Base-by-base conservation (phyloP, 2,113 vertebrate species). In the Pteruthius melanotis region DNA sequence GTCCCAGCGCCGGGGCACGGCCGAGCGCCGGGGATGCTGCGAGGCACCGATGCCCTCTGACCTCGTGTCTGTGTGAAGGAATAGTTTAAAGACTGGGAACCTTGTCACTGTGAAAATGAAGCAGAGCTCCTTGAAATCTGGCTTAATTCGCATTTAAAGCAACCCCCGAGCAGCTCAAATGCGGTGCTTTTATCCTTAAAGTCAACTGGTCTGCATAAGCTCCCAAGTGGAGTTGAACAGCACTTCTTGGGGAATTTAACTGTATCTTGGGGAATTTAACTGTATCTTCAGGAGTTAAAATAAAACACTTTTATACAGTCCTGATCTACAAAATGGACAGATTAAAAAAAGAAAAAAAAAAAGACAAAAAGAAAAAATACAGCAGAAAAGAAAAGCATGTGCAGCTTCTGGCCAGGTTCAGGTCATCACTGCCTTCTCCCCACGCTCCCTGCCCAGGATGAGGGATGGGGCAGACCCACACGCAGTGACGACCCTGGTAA, bases 391-490 rank as follows among this genome's bases (percentile, higher is more conserved):
- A 22, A 89, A 83, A 77, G 30, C 17, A 28, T 1, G 0, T 72
- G 17, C 39, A 81, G 7, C 10, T 69, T 77, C n/a, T 77, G 71
- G 13, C 15, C 0, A 0, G 23, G 21, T 19, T 60, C 61, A 59
- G 49, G 40, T 37, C 37, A 69, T 6, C 63, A 50, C 86, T 83
- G 42, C 37, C 47, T 59, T 59, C 1, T 2, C 13, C 24, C 4
- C 1, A 2, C 0, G 0, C 37, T 40, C 57, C 45, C 2, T 3
- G 0, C 40, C 53, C 72, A 61, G 37, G 61, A 15, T 1, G 3
- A 77, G 24, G 71, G 57, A 39, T 79, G 57, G 42, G n/a, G 47
- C 66, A 64, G 27, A 56, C 21, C 44, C 33, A 16, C 45, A 10
- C 0, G 0, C 45, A 65, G 35, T 24, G 30, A 31, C 42, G 59